Evolutionary conservation across 1,140 invertebrate genomes (phyloP), one percentile per base, ranked within the genome.

Genomic region (Lepidurus apus): DNA sequence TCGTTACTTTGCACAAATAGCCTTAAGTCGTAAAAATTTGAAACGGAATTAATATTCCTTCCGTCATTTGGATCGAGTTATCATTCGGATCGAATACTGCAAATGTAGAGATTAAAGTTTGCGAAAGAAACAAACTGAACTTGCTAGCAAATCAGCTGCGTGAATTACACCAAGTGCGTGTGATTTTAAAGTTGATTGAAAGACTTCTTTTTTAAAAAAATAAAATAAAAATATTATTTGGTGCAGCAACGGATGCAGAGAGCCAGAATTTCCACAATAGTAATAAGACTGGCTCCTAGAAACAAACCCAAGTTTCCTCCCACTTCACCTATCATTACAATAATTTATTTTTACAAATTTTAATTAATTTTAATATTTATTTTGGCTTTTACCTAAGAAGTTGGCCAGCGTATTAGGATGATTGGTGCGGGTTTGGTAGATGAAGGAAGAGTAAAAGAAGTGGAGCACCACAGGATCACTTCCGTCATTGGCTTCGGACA

Each of bases 281-380:
- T 77, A 17, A 77, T 77, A 8, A 77, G 34, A 45, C 75, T 77
- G 24, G 75, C 43, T 7, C 75, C 75, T 5, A 77, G 43, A 47
- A 77, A 77, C 1, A 77, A 47, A 9, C 75, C 75, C 24, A 77
- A 13, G 24, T 77, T 77, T 24, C 75, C 75, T 65, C 75, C 75
- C 43, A 77, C 43, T 77, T 77, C 75, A n/a, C 75, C 75, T 77
- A 75, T n/a, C 26, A 7, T n/a, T n/a, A 42, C 13, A 75, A 24
- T 11, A 13, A 65, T 65, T 65, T 7, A 65, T 13, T 9, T 17
- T 17, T 17, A 4, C 3, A 34, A 34, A 34, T 4, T 34, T 34
- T 34, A 34, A 34, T 34, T 34, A 34, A 34, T 34, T 34, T 2
- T 3, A 34, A 34, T 26, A 1, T 1, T 26, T 21, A 21, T 11